Evolutionary conservation across 2,113 vertebrate species (phyloP).

Genomic region (Oenanthe oenanthe): DNA sequence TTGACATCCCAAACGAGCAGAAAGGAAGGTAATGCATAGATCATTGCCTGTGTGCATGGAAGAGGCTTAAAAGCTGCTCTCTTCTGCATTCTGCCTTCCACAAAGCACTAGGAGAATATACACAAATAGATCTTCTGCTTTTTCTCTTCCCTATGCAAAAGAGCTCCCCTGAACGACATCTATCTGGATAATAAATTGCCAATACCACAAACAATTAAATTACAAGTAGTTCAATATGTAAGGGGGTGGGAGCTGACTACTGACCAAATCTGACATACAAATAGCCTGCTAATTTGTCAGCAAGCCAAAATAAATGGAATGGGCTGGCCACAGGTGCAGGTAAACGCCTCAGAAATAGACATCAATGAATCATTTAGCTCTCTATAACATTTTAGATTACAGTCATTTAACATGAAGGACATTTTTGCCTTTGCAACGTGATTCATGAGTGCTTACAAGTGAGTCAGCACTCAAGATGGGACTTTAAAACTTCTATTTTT

Average conservation of each 20-base stretch:
- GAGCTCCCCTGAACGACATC: slow-evolving; percentile 1
- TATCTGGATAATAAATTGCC: slow-evolving; percentile 22
- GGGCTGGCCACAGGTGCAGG: slow-evolving; percentile 37
- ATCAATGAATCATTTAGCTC: slow-evolving; percentile 53
- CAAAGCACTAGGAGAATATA: neutral
- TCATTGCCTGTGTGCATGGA: neutral
- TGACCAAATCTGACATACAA: slow-evolving; percentile 40
- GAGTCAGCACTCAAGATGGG: neutral
- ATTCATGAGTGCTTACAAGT: neutral
- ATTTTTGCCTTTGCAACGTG: slow-evolving; percentile 3
- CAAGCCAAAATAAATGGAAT: slow-evolving; percentile 56
- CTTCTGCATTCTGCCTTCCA: neutral
- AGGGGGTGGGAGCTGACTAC: slow-evolving; percentile 21
- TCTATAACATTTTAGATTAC: neutral
- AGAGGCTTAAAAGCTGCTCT: neutral
- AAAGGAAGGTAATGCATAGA: neutral
- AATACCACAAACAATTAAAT: slow-evolving; percentile 48
- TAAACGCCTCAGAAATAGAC: slow-evolving; percentile 45
- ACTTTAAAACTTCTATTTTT: neutral
- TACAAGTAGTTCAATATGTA: slow-evolving; percentile 38
- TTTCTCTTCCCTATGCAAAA: neutral
- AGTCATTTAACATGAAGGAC: slow-evolving; percentile 10
- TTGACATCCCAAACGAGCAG: neutral
- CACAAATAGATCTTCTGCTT: neutral
- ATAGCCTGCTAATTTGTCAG: slow-evolving; percentile 57